Percentiles rank a stretch among this genome's conserved stretches.
phyloP scores from a whole-genome alignment of 2,113 vertebrate genomes.

The Puma concolor region DNA sequence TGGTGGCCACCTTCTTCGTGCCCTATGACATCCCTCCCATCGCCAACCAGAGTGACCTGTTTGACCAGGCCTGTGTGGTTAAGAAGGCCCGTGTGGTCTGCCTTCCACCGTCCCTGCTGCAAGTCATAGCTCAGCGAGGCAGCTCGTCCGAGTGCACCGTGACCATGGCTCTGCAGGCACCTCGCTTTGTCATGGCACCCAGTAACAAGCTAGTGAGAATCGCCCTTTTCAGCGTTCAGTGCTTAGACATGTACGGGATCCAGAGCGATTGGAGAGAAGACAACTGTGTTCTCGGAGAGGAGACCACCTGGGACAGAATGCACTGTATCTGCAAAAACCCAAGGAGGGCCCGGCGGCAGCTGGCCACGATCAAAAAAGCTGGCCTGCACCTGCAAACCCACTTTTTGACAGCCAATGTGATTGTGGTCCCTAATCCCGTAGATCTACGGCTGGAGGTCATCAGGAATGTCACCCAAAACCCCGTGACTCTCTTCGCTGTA shows the following conservation, averaged over 20 bases:
- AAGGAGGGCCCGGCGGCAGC: rapidly evolving
- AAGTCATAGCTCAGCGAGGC: not conserved
- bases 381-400: rapidly evolving
- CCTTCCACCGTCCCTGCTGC: constrained; percentile 79
- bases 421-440: constrained; percentile 76
- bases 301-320: constrained; percentile 73
- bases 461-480: constrained; percentile 71
- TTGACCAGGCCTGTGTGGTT: constrained; percentile 20
- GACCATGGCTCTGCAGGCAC: constrained; percentile 62
- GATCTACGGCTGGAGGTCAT: constrained; percentile 69
- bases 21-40: constrained; percentile 63
- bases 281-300: constrained; percentile 69
- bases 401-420: constrained; percentile 81
- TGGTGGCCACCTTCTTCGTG: constrained; percentile 67
- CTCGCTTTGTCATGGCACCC: constrained; percentile 3
- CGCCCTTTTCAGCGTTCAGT: constrained; percentile 76
- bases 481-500: constrained; percentile 76
- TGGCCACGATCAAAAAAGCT: rapidly evolving
- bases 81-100: constrained; percentile 79
- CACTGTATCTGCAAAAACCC: constrained; percentile 81
- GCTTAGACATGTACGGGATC: constrained; percentile 79
- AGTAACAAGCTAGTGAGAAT: constrained; percentile 68
- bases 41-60: not conserved
- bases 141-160: not conserved
- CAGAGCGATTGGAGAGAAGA: constrained; percentile 74